phyloP scores from a whole-genome alignment of 1,140 invertebrate genomes.

The Macrosteles quadrilineatus region DNA sequence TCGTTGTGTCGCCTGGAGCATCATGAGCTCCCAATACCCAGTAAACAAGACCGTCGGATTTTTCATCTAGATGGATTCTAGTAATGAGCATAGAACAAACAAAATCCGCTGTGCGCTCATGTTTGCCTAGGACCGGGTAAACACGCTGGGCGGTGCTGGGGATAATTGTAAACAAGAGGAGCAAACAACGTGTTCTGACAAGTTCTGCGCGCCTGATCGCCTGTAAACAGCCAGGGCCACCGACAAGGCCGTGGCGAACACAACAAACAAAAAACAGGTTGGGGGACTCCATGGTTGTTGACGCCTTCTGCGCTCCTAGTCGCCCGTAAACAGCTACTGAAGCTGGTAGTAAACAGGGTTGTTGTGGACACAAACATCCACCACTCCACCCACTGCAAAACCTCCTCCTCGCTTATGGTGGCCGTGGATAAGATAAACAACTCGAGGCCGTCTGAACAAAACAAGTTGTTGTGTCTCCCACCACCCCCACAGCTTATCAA shows the following conservation, averaged over 20 bases:
- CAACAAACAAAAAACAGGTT: constrained; percentile 16
- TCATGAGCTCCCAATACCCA: constrained; percentile 32
- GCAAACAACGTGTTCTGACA: background rate
- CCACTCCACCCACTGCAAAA: background rate
- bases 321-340: constrained; percentile 7
- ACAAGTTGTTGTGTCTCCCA: background rate
- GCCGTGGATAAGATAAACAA: constrained; percentile 31
- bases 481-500: too few species aligned
- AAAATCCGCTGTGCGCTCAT: constrained; percentile 22
- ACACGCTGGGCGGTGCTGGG: background rate
- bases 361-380: constrained; percentile 5
- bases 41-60: constrained; percentile 40
- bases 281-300: background rate
- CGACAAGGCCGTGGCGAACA: constrained; percentile 1
- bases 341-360: constrained; percentile 4
- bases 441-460: constrained; percentile 12
- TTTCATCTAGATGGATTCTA: constrained; percentile 31
- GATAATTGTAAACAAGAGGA: constrained; percentile 6
- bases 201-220: constrained; percentile 13
- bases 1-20: constrained; percentile 15
- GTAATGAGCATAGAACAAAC: constrained; percentile 1
- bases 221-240: constrained; percentile 19
- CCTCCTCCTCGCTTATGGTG: constrained; percentile 19
- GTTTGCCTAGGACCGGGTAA: constrained; percentile 28
- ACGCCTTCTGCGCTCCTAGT: constrained; percentile 13